A percentile compares a stretch with the other conserved stretches of the same genome.
These are phyloP conservation scores for Catostomus latipinnis DNA, from an alignment of 2,797 vertebrate genomes.

Conservation along the genomic window DNA sequence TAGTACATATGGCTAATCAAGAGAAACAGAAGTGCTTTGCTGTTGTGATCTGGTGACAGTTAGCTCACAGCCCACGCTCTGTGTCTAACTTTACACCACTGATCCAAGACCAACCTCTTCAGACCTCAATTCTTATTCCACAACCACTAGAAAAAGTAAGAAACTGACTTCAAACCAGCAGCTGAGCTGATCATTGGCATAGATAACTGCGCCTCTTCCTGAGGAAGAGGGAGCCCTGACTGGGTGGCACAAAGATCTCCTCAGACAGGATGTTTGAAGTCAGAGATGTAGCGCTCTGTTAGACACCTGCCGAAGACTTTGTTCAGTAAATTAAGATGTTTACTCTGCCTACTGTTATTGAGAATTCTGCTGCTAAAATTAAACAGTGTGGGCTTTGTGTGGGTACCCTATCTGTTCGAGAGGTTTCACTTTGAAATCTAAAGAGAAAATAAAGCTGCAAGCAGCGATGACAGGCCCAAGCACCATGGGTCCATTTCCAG, in stretches of 20 bases:
- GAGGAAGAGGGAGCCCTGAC: conserved; percentile 22
- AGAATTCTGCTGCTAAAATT: conserved; percentile 39
- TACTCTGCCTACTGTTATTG: conserved; percentile 9
- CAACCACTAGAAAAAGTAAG: not conserved
- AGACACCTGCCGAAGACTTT: conserved; percentile 38
- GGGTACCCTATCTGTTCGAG: conserved; percentile 9
- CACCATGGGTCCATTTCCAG: too few species aligned
- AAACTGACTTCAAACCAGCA: conserved; percentile 19
- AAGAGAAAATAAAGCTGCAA: not conserved
- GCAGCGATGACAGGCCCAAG: too few species aligned
- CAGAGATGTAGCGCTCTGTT: conserved; percentile 28
- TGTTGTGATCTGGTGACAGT: conserved; percentile 25
- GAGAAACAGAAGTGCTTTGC: conserved; percentile 20
- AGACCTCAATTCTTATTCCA: not conserved
- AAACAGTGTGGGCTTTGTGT: not conserved
- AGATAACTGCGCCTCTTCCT: conserved; percentile 41
- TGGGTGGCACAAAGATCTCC: not conserved
- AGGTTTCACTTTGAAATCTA: conserved; percentile 11
- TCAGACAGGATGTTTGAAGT: conserved; percentile 49
- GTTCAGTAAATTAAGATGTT: conserved; percentile 39
- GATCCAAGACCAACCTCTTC: not conserved
- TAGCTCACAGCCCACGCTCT: conserved; percentile 2
- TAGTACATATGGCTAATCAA: conserved; percentile 30
- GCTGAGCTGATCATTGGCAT: conserved; percentile 11
- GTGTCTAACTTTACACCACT: not conserved